phyloP scores from a whole-genome alignment of 2,888 invertebrate species.

The Dioctria rufipes region DNA sequence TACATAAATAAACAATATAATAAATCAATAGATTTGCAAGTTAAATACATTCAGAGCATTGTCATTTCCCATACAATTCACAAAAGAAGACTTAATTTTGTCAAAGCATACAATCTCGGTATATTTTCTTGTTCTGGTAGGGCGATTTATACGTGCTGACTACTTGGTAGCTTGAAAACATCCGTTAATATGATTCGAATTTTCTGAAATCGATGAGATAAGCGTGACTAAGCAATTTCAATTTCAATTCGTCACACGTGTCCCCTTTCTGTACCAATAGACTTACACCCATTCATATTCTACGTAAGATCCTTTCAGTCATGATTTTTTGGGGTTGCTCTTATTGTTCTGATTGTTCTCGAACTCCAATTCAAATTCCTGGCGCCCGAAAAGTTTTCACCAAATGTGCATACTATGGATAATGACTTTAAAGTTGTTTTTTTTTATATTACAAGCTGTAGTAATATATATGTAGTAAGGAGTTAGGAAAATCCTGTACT shows the following conservation, averaged over 20 bases:
- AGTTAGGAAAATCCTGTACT: no score
- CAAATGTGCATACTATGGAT: conserved; percentile 10
- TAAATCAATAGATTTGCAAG: no score
- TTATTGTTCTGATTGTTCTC: conserved; percentile 23
- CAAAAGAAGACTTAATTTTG: no score
- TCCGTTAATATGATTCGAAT: conserved; percentile 30
- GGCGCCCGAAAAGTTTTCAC: conserved; percentile 14
- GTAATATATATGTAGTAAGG: no score
- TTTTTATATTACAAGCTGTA: no score
- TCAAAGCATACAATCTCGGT: no score
- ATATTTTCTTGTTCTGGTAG: no score
- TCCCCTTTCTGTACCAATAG: conserved; percentile 14
- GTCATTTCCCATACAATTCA: no score
- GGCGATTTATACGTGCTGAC: no score
- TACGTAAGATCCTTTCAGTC: conserved; percentile 16
- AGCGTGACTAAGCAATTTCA: conserved; percentile 29
- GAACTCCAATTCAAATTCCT: conserved; percentile 6
- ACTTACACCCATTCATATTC: conserved; percentile 14
- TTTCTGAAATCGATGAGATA: conserved; percentile 32
- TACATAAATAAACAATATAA: no score
- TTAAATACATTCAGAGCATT: no score
- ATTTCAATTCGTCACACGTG: conserved; percentile 23
- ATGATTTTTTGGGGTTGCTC: conserved; percentile 32
- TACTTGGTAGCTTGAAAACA: background rate
- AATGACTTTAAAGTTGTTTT: background rate